Conservation (phyloP, 2,797 vertebrate genomes). For the Podarcis lilfordi region DNA sequence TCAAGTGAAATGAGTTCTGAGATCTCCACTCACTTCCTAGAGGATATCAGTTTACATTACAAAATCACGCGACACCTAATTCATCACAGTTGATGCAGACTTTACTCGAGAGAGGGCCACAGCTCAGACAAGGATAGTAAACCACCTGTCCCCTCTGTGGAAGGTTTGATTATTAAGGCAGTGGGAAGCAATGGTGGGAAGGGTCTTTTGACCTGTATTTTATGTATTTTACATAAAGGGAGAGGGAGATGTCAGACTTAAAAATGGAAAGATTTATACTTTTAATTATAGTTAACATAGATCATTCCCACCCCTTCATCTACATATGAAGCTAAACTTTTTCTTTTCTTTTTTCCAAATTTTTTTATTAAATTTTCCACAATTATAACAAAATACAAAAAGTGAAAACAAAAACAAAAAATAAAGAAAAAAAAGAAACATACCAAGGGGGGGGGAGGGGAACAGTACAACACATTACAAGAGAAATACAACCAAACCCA, state of each 20-base stretch:
- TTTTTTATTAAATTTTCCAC: too few relatives aligned
- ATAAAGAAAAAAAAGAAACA: too few relatives aligned
- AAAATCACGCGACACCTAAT: constrained; percentile 76
- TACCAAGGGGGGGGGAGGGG: too few relatives aligned
- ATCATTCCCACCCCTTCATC: neutral
- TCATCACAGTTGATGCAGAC: constrained; percentile 76
- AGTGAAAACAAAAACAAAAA: too few relatives aligned
- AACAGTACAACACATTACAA: too few relatives aligned
- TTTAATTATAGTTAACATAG: constrained; percentile 8
- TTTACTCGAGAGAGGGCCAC: constrained; percentile 75
- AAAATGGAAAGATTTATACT: constrained; percentile 28
- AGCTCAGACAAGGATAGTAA: constrained; percentile 63
- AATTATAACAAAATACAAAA: too few relatives aligned
- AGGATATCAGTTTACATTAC: constrained; percentile 79
- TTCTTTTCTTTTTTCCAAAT: neutral
- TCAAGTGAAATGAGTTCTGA: constrained; percentile 85
- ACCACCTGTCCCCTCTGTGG: constrained; percentile 69
- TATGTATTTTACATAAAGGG: neutral
- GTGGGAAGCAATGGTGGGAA: constrained; percentile 49
- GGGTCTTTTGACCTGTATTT: constrained; percentile 29
- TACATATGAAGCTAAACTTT: neutral
- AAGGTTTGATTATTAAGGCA: constrained; percentile 67
- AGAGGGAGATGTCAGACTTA: constrained; percentile 23
- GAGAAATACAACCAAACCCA: too few relatives aligned
- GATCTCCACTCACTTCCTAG: constrained; percentile 80